A percentile compares a stretch with the other conserved stretches of the same genome.
Evolutionary conservation across 2,888 invertebrate species (phyloP).

Genomic region (Cosmorhoe ocellata): DNA sequence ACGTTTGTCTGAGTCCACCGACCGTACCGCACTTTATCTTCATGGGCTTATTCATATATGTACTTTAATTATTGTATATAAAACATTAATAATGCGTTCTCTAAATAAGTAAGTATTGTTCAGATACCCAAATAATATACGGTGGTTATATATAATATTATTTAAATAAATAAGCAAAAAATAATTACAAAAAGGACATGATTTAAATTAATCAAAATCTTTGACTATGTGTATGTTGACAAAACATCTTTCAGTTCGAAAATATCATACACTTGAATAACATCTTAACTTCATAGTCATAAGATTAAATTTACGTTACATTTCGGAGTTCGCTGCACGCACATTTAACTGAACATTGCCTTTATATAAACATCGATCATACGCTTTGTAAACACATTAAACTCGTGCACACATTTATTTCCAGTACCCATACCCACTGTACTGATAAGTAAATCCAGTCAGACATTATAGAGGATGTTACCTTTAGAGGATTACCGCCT

Average conservation of each 20-base stretch:
- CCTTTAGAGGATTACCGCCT: no score
- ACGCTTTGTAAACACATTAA: neutral
- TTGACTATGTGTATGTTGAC: slow-evolving; percentile 10
- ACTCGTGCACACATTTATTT: neutral
- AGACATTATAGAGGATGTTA: neutral
- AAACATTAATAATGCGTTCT: no score
- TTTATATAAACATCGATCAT: no score
- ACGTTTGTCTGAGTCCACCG: no score
- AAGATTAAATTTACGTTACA: slow-evolving; percentile 20
- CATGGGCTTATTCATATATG: no score
- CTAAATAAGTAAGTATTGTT: no score
- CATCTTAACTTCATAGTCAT: slow-evolving; percentile 21
- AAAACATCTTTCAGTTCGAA: slow-evolving; percentile 9
- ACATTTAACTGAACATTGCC: slow-evolving; percentile 8
- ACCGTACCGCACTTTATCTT: no score
- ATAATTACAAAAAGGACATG: neutral
- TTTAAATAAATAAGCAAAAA: slow-evolving; percentile 5
- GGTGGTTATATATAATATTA: neutral
- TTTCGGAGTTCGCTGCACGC: slow-evolving; percentile 8
- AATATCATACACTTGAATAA: neutral
- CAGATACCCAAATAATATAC: no score
- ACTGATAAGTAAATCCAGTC: neutral
- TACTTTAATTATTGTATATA: no score
- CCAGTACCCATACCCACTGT: neutral
- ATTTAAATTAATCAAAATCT: slow-evolving; percentile 8